A percentile compares a stretch with the other conserved stretches of the same genome.
These are phyloP conservation scores for Notodonta dromedarius DNA, from an alignment of 2,888 invertebrate species.

Conservation along the genomic window DNA sequence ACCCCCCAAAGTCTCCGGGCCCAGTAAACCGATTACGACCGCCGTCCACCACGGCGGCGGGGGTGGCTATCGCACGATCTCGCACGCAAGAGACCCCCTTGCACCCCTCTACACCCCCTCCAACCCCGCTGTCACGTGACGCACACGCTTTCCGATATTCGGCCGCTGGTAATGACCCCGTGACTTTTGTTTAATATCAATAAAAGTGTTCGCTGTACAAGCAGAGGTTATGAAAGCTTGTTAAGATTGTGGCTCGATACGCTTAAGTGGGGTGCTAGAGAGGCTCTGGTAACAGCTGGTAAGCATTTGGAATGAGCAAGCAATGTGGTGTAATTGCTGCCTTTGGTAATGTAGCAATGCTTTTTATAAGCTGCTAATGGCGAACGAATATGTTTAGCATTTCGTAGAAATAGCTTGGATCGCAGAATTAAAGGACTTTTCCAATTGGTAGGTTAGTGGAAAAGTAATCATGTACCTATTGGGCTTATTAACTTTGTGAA, in stretches of 20 bases:
- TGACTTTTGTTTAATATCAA: constrained; percentile 60
- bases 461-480: too few species aligned
- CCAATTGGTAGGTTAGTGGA: too few species aligned
- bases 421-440: too few species aligned
- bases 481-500: too few species aligned
- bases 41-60: constrained; percentile 45
- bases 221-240: constrained; percentile 10
- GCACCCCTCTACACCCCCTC: constrained; percentile 21
- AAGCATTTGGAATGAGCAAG: constrained; percentile 3
- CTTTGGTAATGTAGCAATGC: background rate
- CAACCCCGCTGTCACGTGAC: constrained; percentile 47
- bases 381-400: background rate
- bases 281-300: constrained; percentile 1
- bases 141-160: constrained; percentile 56
- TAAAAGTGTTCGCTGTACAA: constrained; percentile 37
- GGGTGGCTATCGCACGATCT: constrained; percentile 70
- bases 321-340: constrained; percentile 3
- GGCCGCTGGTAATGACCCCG: constrained; percentile 73
- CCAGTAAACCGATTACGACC: constrained; percentile 78
- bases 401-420: background rate
- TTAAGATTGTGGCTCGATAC: constrained; percentile 8
- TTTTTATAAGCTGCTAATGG: background rate
- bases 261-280: constrained; percentile 2
- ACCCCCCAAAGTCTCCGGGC: constrained; percentile 53
- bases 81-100: constrained; percentile 59